Conservation (phyloP, 2,113 vertebrate species). For the Thalassoma bifasciatum region DNA sequence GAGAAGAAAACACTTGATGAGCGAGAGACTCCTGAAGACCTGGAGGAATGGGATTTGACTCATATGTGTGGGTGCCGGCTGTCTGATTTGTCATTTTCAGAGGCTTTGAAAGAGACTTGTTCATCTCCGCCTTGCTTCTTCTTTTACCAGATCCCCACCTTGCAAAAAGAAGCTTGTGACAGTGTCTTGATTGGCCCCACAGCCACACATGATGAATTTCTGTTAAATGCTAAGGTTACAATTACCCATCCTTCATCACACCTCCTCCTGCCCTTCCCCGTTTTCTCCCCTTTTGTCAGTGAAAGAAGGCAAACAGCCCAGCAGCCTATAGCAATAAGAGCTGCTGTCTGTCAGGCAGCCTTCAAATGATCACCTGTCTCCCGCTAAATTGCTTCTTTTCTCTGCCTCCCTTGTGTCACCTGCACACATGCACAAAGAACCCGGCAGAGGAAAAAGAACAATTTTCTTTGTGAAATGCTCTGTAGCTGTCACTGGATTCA, state of each 20-base stretch:
- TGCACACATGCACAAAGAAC: constrained; percentile 70
- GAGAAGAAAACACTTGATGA: constrained; percentile 32
- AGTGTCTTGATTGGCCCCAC: constrained; percentile 52
- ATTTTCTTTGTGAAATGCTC: constrained; percentile 81
- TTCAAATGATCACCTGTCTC: constrained; percentile 83
- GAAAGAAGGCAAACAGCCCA: constrained; percentile 65
- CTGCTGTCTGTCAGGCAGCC: constrained; percentile 75
- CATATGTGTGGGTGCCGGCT: constrained; percentile 45
- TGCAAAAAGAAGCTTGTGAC: constrained; percentile 32
- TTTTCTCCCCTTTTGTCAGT: constrained; percentile 48
- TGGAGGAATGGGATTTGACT: constrained; percentile 64
- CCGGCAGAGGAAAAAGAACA: constrained; percentile 49
- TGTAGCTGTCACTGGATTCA: constrained; percentile 77
- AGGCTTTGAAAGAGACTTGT: constrained; percentile 54
- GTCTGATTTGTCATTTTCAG: constrained; percentile 52
- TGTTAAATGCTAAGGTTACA: constrained; percentile 75
- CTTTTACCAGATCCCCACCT: constrained; percentile 27
- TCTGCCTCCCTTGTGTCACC: constrained; percentile 69
- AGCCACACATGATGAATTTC: constrained; percentile 63
- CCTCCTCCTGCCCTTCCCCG: constrained; percentile 6
- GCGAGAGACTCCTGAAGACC: constrained; percentile 47
- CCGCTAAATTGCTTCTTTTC: constrained; percentile 72
- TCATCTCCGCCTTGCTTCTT: constrained; percentile 43
- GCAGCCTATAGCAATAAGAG: constrained; percentile 74
- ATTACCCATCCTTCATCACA: constrained; percentile 69